Conservation (phyloP, 2,888 invertebrate species). For the Drosophila yooni region DNA sequence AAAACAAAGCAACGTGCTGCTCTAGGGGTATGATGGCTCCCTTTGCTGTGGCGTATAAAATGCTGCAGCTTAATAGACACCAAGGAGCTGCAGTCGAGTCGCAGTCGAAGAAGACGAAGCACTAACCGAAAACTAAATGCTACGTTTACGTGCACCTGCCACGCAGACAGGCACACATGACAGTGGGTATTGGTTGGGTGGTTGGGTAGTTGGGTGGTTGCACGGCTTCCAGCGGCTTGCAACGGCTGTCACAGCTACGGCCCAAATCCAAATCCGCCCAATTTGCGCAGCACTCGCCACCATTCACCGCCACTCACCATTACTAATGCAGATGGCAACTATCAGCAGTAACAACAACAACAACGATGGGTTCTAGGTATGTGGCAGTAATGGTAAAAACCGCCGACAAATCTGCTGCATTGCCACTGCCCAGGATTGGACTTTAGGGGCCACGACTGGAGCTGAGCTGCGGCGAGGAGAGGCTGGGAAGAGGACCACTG, state of each 20-base stretch:
- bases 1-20: conserved; percentile 39
- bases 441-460: conserved; percentile 12
- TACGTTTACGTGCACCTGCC: conserved; percentile 55
- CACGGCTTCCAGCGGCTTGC: background rate
- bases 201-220: background rate
- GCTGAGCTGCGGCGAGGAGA: background rate
- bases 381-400: conserved; percentile 75
- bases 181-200: background rate
- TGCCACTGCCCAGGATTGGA: conserved; percentile 50
- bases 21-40: background rate
- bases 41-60: conserved; percentile 33
- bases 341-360: conserved; percentile 53
- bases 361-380: conserved; percentile 27
- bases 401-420: conserved; percentile 78
- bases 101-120: conserved; percentile 18
- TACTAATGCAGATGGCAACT: conserved; percentile 78
- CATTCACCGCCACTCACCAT: conserved; percentile 65
- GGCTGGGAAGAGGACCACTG: conserved; percentile 4
- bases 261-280: conserved; percentile 64
- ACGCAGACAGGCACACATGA: conserved; percentile 27
- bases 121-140: conserved; percentile 63
- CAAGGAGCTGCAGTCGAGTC: conserved; percentile 54
- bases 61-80: conserved; percentile 70
- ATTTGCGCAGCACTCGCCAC: conserved; percentile 68
- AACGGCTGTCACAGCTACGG: conserved; percentile 35